Conservation (phyloP, 2,113 vertebrate species). For the Entosphenus tridentatus region DNA sequence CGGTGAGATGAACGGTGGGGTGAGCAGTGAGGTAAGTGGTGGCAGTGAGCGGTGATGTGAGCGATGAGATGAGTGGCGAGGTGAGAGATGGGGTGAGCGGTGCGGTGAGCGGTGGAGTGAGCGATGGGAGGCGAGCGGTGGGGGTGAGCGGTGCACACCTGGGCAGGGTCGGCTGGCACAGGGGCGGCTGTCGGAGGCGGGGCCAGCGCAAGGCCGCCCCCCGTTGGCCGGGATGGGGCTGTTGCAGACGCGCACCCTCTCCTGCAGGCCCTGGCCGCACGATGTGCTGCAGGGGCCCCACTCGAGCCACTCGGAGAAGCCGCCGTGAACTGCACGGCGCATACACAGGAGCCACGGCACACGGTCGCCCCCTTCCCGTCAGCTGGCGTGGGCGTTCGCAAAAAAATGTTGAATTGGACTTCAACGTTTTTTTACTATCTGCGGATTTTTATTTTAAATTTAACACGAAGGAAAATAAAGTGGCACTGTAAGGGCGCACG, state of each 20-base stretch:
- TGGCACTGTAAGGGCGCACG: too few species aligned
- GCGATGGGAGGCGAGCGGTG: too few species aligned
- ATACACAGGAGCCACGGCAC: too few species aligned
- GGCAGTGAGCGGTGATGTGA: not conserved
- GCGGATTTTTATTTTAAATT: too few species aligned
- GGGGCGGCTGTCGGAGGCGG: conserved; percentile 25
- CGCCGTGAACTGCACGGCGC: conserved; percentile 43
- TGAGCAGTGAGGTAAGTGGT: too few species aligned
- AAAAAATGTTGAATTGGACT: too few species aligned
- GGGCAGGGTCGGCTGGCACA: conserved; percentile 57
- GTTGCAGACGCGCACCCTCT: conserved; percentile 47
- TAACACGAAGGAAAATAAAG: too few species aligned
- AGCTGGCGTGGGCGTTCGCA: too few species aligned
- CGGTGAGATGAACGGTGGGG: too few species aligned
- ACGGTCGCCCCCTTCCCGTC: too few species aligned
- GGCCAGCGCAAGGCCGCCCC: conserved; percentile 37
- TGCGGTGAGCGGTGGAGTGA: not conserved
- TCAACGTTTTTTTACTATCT: too few species aligned
- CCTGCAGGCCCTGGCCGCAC: conserved; percentile 52
- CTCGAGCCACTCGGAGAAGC: conserved; percentile 55
- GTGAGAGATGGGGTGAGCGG: not conserved
- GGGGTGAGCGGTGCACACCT: conserved; percentile 21
- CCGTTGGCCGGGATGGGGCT: conserved; percentile 63
- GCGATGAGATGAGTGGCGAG: too few species aligned
- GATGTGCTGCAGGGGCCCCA: conserved; percentile 62